Evolutionary conservation across 2,888 invertebrate genomes (phyloP).

Genomic region (Opisthograptis luteolata): DNA sequence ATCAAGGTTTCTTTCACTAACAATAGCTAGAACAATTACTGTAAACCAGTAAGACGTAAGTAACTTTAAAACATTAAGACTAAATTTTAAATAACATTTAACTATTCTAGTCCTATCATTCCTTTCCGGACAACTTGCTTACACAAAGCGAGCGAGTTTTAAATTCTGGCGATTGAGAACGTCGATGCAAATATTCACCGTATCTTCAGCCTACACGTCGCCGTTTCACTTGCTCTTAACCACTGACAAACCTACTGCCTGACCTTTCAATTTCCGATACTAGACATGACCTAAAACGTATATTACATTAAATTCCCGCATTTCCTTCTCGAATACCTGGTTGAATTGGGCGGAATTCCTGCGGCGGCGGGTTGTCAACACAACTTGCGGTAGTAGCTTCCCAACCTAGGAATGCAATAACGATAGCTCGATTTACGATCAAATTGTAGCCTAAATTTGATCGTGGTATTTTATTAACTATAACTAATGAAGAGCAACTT

Average conservation of each 20-base stretch:
- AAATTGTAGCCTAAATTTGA: slow-evolving; percentile 6
- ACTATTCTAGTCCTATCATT: no score
- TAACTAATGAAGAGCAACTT: no score
- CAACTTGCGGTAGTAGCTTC: slow-evolving; percentile 5
- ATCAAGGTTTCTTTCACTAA: slow-evolving; percentile 1
- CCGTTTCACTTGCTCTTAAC: no score
- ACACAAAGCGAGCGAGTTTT: no score
- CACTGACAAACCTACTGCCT: background rate
- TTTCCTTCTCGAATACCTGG: slow-evolving; percentile 21
- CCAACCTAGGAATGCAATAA: slow-evolving; percentile 23
- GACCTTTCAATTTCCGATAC: slow-evolving; percentile 14
- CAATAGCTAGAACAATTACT: no score
- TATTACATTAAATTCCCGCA: slow-evolving; percentile 21
- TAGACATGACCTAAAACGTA: slow-evolving; percentile 15
- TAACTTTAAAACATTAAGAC: no score
- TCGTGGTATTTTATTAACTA: slow-evolving; percentile 8
- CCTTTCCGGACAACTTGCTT: no score
- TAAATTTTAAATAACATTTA: no score
- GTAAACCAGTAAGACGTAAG: no score
- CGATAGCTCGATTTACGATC: slow-evolving; percentile 16
- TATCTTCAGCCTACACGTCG: no score
- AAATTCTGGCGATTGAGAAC: no score
- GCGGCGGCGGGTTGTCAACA: slow-evolving; percentile 4
- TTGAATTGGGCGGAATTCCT: slow-evolving; percentile 25
- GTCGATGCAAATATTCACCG: no score